Conservation (phyloP, 2,113 vertebrate genomes). For the Rhadina sibilatrix region DNA sequence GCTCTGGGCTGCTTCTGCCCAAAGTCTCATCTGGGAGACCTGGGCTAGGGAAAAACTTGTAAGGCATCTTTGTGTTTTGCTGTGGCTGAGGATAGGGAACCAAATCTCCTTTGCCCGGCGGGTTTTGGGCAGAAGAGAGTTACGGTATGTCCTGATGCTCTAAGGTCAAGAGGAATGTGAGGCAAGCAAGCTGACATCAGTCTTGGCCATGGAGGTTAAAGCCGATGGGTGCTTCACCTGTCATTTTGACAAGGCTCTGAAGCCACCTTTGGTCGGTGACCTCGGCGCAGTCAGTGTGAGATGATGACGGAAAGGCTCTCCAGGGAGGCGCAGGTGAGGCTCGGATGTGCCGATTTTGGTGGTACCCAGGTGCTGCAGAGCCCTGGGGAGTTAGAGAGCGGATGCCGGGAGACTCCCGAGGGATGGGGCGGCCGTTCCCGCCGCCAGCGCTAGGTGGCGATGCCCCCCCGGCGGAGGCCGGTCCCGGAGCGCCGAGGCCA, state of each 20-base stretch:
- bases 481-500: neutral
- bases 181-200: neutral
- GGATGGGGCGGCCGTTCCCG: neutral
- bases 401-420: accelerated
- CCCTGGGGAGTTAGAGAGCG: accelerated
- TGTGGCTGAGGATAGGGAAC: neutral
- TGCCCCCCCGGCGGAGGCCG: neutral
- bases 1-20: neutral
- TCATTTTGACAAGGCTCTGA: accelerated
- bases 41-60: neutral
- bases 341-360: accelerated
- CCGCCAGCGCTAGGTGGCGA: conserved; percentile 29
- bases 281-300: neutral
- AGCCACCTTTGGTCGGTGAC: neutral
- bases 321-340: accelerated
- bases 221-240: neutral
- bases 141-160: neutral
- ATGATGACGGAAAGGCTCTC: neutral
- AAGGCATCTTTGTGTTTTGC: neutral
- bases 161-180: accelerated
- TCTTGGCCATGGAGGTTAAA: neutral
- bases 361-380: neutral
- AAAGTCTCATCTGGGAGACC: neutral
- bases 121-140: neutral
- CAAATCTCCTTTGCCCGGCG: neutral